Percentiles rank a stretch among this genome's conserved stretches.
These are phyloP conservation scores for Camelus dromedarius DNA, from an alignment of 2,113 vertebrate genomes.

Conservation along the genomic window DNA sequence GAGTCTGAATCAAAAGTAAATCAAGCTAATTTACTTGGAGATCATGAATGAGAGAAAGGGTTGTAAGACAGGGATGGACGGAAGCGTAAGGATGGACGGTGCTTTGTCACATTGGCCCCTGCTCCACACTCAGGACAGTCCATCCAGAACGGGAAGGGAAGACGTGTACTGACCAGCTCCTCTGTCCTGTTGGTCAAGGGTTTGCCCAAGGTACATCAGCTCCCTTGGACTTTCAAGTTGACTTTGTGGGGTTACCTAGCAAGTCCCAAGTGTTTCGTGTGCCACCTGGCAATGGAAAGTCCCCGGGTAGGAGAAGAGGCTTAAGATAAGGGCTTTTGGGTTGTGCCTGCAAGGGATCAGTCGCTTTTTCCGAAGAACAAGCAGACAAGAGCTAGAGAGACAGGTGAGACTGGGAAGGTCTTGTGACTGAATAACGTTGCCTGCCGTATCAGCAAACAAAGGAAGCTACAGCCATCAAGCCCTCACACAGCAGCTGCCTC, in stretches of 20 bases:
- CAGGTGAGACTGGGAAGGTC: background rate
- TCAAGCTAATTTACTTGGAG: background rate
- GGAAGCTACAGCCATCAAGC: no score
- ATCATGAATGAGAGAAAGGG: background rate
- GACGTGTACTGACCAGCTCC: background rate
- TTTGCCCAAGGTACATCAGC: background rate
- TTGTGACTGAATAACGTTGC: no score
- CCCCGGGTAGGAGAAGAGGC: background rate
- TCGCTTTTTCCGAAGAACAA: background rate
- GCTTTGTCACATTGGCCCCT: background rate
- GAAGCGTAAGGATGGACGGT: background rate
- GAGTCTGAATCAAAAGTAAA: background rate
- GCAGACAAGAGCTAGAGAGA: background rate
- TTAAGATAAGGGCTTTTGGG: background rate
- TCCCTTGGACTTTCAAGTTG: background rate
- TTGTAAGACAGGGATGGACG: background rate
- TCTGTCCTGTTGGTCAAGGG: rapidly evolving
- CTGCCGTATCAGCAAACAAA: no score
- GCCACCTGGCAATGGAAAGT: background rate
- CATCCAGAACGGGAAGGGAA: background rate
- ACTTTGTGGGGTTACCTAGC: background rate
- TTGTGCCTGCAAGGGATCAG: background rate
- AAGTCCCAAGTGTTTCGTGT: background rate
- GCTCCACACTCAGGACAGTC: background rate
- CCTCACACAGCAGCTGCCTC: no score